Evolutionary conservation across 2,888 invertebrate genomes (phyloP), one percentile per base, ranked within the genome.

Genomic region (Iselma pallidipennis): DNA sequence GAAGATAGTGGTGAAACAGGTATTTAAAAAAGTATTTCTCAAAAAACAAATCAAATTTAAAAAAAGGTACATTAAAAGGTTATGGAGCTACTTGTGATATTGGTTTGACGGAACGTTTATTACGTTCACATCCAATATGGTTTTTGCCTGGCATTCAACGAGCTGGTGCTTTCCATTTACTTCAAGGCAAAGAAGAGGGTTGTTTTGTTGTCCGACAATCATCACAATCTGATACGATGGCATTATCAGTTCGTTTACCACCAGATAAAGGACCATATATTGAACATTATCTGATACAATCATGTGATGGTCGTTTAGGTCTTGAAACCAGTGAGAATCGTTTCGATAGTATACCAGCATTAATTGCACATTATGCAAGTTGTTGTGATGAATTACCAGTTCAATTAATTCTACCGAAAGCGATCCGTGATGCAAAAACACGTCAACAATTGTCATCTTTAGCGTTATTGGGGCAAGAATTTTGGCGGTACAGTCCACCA

Each of bases 131-230:
- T 83, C 94, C 96, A 48, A 94, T 98, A 75, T 98, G 98, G 98
- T 96, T 94, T 82, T 85, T 97, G 65, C 94, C 96, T 0, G 94
- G 95, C 37, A 93, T 97, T 55, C 95, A 96, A 78, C 87, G 97
- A 68, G 93, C 94, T 57, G 96, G 96, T 4, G 96, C 96, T 25
- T 93, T 95, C 72, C 96, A 97, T 82, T 87, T 97, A 71, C 87
- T 98, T 52, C 95, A 96, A 82, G 94, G 94, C 75, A 94, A 95
- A 81, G 94, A 95, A 78, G 92, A 94, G 80, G 96, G 96, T 83
- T 95, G 94, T 78, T 97, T 98, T 78, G 94, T 98, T 54, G 96
- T 98, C 37, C 89, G 97, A 50, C 94, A 95, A 78, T 96, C 96
- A 45, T 96, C 96, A 75, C 95, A 96, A 80, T 88, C 91, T 45